A percentile compares a stretch with the other conserved stretches of the same genome.
phyloP scores from a whole-genome alignment of 2,888 invertebrate genomes.

The Leucania comma region DNA sequence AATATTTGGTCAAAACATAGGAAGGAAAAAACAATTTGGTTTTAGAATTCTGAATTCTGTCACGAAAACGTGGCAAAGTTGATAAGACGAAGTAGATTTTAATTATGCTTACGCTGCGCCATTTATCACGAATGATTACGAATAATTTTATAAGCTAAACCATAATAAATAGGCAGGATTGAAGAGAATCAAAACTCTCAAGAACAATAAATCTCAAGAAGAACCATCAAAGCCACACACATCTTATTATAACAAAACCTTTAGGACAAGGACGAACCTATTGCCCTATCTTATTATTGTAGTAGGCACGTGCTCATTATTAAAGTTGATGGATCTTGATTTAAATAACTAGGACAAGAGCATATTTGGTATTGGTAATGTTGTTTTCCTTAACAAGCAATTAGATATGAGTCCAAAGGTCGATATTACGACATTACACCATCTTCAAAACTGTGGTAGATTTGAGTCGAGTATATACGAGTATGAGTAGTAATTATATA shows the following conservation, averaged over 20 bases:
- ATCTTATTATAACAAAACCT: background rate
- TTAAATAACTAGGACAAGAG: conserved; percentile 53
- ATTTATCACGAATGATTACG: too few relatives aligned
- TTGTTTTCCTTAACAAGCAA: conserved; percentile 40
- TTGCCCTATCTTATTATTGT: conserved; percentile 40
- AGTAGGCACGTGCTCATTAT: conserved; percentile 35
- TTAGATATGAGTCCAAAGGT: conserved; percentile 34
- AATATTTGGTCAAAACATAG: background rate
- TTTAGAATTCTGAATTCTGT: too few relatives aligned
- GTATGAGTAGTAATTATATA: too few relatives aligned
- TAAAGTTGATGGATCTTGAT: conserved; percentile 50
- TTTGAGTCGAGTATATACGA: background rate
- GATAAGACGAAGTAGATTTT: too few relatives aligned
- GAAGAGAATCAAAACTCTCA: background rate
- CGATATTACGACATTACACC: background rate
- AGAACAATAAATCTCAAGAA: conserved; percentile 1
- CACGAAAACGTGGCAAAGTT: too few relatives aligned
- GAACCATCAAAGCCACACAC: background rate
- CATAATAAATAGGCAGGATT: too few relatives aligned
- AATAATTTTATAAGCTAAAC: too few relatives aligned
- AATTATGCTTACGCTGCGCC: too few relatives aligned
- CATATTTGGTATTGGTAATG: conserved; percentile 32
- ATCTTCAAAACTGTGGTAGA: background rate
- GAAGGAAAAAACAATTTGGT: background rate
- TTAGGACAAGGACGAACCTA: conserved; percentile 45